Evolutionary conservation across 1,140 invertebrate genomes (phyloP).

Genomic region (Anthonomus grandis): DNA sequence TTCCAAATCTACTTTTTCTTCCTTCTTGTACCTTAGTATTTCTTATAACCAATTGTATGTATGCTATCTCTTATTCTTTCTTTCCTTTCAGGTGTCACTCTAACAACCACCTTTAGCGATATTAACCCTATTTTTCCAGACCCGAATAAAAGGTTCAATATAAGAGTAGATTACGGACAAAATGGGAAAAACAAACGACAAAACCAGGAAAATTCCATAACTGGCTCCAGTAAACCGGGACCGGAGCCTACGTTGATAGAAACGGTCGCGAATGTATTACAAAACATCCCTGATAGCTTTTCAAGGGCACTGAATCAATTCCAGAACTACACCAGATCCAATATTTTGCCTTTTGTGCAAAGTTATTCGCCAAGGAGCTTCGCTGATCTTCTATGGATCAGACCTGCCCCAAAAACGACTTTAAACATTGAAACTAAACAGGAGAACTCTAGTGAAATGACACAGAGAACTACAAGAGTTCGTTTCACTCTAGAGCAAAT

Average conservation of each 20-base stretch:
- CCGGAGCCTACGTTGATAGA: slow-evolving; percentile 14
- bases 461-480: no score
- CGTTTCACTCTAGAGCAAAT: no score
- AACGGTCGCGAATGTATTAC: slow-evolving; percentile 18
- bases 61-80: slow-evolving; percentile 5
- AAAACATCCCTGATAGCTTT: slow-evolving; percentile 24
- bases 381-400: slow-evolving; percentile 17
- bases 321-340: slow-evolving; percentile 25
- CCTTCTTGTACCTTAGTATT: neutral
- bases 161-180: slow-evolving; percentile 8
- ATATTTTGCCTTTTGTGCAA: slow-evolving; percentile 21
- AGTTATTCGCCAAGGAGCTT: slow-evolving; percentile 7
- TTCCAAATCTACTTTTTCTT: neutral
- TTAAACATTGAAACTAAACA: slow-evolving; percentile 7
- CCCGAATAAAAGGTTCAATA: slow-evolving; percentile 4
- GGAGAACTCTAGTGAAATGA: no score
- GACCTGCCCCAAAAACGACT: slow-evolving; percentile 8
- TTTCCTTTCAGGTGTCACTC: slow-evolving; percentile 11
- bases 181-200: neutral
- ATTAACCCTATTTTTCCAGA: slow-evolving; percentile 3
- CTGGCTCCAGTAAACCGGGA: neutral
- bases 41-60: neutral
- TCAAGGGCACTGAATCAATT: slow-evolving; percentile 18
- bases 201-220: neutral
- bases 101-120: slow-evolving; percentile 1